Evolutionary conservation across 2,888 invertebrate species (phyloP).

Genomic region (Lochmaea crataegi): DNA sequence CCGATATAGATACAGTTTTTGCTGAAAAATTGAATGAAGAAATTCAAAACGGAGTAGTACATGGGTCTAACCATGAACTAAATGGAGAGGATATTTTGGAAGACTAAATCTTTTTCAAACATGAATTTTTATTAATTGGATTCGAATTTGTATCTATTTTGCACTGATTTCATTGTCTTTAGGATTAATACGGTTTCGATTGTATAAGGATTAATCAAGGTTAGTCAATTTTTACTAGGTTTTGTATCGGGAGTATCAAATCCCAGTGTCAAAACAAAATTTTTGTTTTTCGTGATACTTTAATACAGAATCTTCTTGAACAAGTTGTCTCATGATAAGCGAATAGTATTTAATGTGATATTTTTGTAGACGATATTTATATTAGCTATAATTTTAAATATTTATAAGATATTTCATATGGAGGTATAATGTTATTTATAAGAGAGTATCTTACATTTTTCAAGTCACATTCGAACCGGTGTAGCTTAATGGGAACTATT

Average conservation of each 20-base stretch:
- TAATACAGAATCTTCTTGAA: neutral
- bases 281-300: neutral
- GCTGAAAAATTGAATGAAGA: constrained; percentile 76
- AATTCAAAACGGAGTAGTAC: constrained; percentile 61
- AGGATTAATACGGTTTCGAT: neutral
- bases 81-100: constrained; percentile 54
- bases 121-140: neutral
- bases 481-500: constrained; percentile 13
- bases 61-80: constrained; percentile 38
- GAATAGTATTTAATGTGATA: constrained; percentile 47
- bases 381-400: constrained; percentile 22
- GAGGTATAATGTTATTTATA: constrained; percentile 10
- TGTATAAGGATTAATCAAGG: neutral
- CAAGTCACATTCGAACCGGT: constrained; percentile 3
- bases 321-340: constrained; percentile 28
- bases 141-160: constrained; percentile 3
- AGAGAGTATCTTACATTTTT: neutral
- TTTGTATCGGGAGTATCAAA: constrained; percentile 1
- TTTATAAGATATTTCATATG: constrained; percentile 20
- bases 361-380: constrained; percentile 40
- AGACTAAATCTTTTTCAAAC: constrained; percentile 48
- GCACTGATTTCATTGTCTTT: constrained; percentile 7
- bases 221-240: neutral
- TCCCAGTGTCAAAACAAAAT: neutral
- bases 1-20: constrained; percentile 79